Evolutionary conservation across 2,888 invertebrate genomes (phyloP).

Genomic region (Tanypteryx hageni): DNA sequence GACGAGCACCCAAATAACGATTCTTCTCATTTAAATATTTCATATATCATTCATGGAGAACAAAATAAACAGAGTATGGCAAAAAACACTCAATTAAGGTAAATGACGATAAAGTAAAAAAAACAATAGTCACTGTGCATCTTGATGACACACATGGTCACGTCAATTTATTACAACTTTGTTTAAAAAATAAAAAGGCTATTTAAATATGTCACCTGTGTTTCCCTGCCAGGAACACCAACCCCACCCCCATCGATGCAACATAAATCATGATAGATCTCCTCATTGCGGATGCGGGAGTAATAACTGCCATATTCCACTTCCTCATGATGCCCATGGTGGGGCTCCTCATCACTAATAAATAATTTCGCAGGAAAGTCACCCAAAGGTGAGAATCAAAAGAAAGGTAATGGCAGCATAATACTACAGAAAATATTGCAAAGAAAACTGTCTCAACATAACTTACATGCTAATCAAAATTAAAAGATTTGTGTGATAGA

Average conservation of each 20-base stretch:
- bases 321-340: constrained; percentile 72
- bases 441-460: constrained; percentile 68
- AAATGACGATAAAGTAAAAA: no score
- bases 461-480: constrained; percentile 68
- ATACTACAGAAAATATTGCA: constrained; percentile 60
- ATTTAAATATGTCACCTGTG: constrained; percentile 13
- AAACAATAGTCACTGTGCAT: no score
- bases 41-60: no score
- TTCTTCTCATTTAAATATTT: no score
- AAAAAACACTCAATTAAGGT: no score
- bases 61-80: no score
- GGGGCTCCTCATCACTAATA: constrained; percentile 73
- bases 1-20: not conserved
- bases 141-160: no score
- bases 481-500: constrained; percentile 67
- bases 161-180: not conserved
- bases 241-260: constrained; percentile 76
- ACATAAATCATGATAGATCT: constrained; percentile 96
- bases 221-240: constrained; percentile 34
- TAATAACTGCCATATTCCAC: constrained; percentile 83
- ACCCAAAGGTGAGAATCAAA: constrained; percentile 38
- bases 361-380: constrained; percentile 3
- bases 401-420: constrained; percentile 63
- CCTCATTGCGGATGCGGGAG: constrained; percentile 89
- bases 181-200: not conserved